Base-by-base conservation (phyloP, 2,888 invertebrate genomes). In the Monoplex corrugatus region DNA sequence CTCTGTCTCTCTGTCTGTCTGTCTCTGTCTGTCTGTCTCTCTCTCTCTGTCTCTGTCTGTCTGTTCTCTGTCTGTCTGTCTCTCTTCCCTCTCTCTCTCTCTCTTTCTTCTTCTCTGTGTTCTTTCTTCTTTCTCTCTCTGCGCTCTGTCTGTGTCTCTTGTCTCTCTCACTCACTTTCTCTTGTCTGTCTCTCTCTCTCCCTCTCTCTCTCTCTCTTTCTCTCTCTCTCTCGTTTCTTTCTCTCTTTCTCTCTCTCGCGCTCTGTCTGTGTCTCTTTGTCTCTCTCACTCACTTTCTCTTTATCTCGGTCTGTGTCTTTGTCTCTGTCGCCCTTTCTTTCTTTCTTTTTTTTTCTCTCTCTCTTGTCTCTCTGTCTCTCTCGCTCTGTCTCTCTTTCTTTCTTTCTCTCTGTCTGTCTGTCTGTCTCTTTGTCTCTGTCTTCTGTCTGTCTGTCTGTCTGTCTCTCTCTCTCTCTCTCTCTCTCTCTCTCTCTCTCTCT, bases 401-500 rank as follows among this genome's bases (percentile, higher is more conserved):
- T 63, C 63, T 63, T n/a, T 63, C 63, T 63, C 63, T 63, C 63
- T 63, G 28, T 63, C 63, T n/a, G n/a, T 63, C 63, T 63, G 28
- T 63, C 63, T 63, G 16, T 63, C 63, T 63, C 63, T 63, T n/a
- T 63, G 28, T 63, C 10, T 63, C 63, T 63, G 16, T 19, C 63
- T 63, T 3, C n/a, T n/a, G 19, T 50, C 50, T 50, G 10, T 50
- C 50, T 50, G 50, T 50, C 10, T 50, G 50, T 13, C 16, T 8
- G 8, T 50, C 50, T 50, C 50, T 50, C 63, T 63, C 63, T 63
- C 63, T 63, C 63, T 63, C 63, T 63, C 63, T 63, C 63, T 63
- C 63, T 63, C 63, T 63, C 63, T 63, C 63, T 63, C 63, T 63
- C 63, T 63, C 63, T 63, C 63, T 63, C 63, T 63, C 63, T 63